Percentiles rank a stretch among this genome's conserved stretches.
These are phyloP conservation scores for Phymatocera aterrima DNA, from an alignment of 2,888 invertebrate species.

Conservation along the genomic window DNA sequence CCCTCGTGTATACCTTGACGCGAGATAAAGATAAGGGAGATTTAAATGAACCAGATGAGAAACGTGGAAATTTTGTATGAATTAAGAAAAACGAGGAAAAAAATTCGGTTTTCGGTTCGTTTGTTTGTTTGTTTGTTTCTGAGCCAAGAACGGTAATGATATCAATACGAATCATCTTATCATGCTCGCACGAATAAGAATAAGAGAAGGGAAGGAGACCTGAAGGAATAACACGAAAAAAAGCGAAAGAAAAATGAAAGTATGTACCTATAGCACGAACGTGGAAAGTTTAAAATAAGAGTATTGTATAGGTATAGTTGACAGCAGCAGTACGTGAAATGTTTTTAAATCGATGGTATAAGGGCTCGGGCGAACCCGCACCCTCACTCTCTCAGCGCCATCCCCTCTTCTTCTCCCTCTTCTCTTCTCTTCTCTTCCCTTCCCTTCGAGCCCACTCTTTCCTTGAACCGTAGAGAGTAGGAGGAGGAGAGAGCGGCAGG, in stretches of 20 bases:
- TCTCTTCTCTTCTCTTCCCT: background rate
- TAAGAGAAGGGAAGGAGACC: too few relatives aligned
- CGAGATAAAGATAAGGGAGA: too few relatives aligned
- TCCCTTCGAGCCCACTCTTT: background rate
- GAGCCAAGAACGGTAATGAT: too few relatives aligned
- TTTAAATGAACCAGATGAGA: background rate
- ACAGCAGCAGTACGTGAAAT: background rate
- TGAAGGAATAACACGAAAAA: too few relatives aligned
- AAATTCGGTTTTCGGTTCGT: too few relatives aligned
- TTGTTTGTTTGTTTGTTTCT: too few relatives aligned
- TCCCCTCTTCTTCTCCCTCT: background rate
- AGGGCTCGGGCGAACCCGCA: background rate
- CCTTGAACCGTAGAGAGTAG: background rate
- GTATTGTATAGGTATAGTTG: background rate
- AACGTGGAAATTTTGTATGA: background rate
- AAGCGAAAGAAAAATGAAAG: too few relatives aligned
- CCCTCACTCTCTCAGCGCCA: background rate
- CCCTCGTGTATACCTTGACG: conserved; percentile 85
- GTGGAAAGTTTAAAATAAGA: background rate
- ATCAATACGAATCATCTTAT: too few relatives aligned
- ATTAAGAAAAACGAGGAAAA: background rate
- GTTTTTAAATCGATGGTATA: conserved; percentile 4
- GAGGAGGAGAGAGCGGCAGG: background rate
- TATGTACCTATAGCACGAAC: too few relatives aligned
- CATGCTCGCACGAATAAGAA: too few relatives aligned